These are phyloP conservation scores for Perognathus longimembris DNA, from an alignment of 2,113 vertebrate genomes.

Conservation along the genomic window DNA sequence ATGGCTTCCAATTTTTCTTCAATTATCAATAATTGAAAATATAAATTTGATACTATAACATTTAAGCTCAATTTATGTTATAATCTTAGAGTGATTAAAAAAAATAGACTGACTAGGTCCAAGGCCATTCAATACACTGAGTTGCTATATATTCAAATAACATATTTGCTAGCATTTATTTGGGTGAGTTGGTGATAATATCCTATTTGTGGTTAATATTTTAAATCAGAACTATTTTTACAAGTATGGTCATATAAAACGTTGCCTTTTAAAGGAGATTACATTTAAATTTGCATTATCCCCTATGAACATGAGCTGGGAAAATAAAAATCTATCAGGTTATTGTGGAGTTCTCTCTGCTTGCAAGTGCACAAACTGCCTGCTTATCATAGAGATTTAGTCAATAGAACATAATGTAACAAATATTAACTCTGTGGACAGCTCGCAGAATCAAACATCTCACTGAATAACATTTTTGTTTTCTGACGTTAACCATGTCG, in stretches of 20 bases:
- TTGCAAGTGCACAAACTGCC: not conserved
- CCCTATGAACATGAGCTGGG: not conserved
- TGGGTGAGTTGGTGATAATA: not conserved
- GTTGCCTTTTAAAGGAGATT: slow-evolving; percentile 10
- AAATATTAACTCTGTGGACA: slow-evolving; percentile 48
- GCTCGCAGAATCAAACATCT: slow-evolving; percentile 24
- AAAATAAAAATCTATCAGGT: slow-evolving; percentile 28
- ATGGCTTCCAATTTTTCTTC: not conserved
- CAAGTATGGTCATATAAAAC: slow-evolving; percentile 22
- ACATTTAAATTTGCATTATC: slow-evolving; percentile 13
- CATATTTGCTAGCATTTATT: not conserved
- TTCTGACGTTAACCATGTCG: not conserved
- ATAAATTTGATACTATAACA: not conserved
- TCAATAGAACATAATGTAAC: slow-evolving; percentile 37
- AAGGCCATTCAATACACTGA: not conserved
- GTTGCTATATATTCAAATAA: not conserved
- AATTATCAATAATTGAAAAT: not conserved
- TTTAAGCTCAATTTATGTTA: not conserved
- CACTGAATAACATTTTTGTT: not conserved
- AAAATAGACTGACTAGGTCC: not conserved
- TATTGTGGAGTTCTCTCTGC: not conserved
- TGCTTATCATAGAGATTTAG: not conserved
- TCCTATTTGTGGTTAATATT: slow-evolving; percentile 2
- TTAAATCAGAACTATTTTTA: slow-evolving; percentile 36
- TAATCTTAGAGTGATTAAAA: not conserved